Evolutionary conservation across 2,888 invertebrate genomes (phyloP), one percentile per base, ranked within the genome.

Genomic region (Cylloceria caligata): DNA sequence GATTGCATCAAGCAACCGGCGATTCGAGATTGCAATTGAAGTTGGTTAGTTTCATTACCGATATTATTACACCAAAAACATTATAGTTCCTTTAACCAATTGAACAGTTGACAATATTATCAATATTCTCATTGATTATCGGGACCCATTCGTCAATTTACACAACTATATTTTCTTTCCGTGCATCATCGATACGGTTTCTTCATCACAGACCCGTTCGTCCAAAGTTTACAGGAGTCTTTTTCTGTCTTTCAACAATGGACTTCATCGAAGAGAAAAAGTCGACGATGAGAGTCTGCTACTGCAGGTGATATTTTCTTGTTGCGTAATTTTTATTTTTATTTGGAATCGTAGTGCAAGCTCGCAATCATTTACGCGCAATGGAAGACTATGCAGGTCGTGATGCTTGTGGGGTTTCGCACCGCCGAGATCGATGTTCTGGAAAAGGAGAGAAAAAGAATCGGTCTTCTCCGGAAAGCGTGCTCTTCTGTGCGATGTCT

Each of bases 121-220:
- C n/a, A n/a, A n/a, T n/a, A n/a, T n/a, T n/a, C n/a, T n/a, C n/a
- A n/a, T n/a, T n/a, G n/a, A n/a, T n/a, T n/a, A n/a, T n/a, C n/a
- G n/a, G n/a, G n/a, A n/a, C n/a, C n/a, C n/a, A n/a, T n/a, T n/a
- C n/a, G n/a, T n/a, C n/a, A n/a, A n/a, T n/a, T n/a, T n/a, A n/a
- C n/a, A n/a, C n/a, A n/a, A 24, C 49, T 74, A 19, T 45, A 19
- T 75, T 84, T 77, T 73, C 68, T 77, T 21, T 57, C n/a, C n/a
- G n/a, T n/a, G n/a, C 52, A 64, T 73, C 81, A 74, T 81, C 78
- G 81, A 81, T 81, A 65, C 55, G 78, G 81, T 74, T 77, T 73
- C 77, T 68, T 69, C 77, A 55, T 68, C 81, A 55, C 34, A 34
- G 55, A n/a, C n/a, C 60, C 64, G 47, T 62, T 77, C 68, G 55